Evolutionary conservation across 2,888 invertebrate genomes (phyloP).

Genomic region (Caenorhabditis doughertyi): DNA sequence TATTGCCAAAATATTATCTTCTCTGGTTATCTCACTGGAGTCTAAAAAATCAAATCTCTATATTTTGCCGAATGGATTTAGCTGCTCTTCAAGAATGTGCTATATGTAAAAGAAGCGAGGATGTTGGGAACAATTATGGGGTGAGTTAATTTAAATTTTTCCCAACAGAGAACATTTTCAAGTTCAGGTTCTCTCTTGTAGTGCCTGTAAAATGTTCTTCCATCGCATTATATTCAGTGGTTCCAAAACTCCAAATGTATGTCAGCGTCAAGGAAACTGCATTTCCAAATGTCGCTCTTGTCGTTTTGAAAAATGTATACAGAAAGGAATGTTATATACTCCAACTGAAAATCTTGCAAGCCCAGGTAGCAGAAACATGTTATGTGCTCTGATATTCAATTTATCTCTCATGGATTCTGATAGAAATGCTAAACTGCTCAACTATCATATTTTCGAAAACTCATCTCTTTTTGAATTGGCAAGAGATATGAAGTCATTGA

Average conservation of each 20-base stretch:
- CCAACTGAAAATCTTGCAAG: conserved; percentile 3
- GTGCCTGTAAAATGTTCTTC: conserved; percentile 11
- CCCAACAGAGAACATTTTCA: too few species aligned
- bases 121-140: neutral
- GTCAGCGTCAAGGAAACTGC: neutral
- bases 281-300: conserved; percentile 1
- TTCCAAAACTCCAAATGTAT: neutral
- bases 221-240: neutral
- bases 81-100: neutral
- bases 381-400: neutral
- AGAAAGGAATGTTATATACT: neutral
- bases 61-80: neutral
- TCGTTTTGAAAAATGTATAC: conserved; percentile 1
- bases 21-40: neutral
- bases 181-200: neutral
- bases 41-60: neutral
- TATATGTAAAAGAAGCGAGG: neutral
- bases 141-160: neutral
- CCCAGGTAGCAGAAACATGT: neutral
- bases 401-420: neutral
- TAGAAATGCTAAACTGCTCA: neutral
- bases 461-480: conserved; percentile 3
- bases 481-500: neutral
- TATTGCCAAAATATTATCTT: too few species aligned
- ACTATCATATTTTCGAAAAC: neutral